Conservation (phyloP, 2,113 vertebrate genomes). For the Stictonetta naevosa region DNA sequence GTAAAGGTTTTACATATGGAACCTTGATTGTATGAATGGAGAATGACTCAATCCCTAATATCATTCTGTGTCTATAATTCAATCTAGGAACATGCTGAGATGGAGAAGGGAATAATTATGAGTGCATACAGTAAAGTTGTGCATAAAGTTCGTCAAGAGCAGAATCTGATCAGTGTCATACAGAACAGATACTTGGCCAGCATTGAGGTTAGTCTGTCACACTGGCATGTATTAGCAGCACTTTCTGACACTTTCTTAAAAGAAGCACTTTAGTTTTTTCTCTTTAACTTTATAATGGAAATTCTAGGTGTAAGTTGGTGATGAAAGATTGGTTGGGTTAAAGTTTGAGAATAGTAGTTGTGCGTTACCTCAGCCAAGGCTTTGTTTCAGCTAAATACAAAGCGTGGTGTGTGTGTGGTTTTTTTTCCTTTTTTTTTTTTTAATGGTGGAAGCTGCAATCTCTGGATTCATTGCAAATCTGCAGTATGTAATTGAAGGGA, state of each 20-base stretch:
- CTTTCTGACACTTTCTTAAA: not conserved
- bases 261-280: not conserved
- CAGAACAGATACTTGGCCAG: conserved; percentile 71
- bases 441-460: not conserved
- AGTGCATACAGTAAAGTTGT: conserved; percentile 67
- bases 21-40: not conserved
- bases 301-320: not conserved
- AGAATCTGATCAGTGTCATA: conserved; percentile 64
- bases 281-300: not conserved
- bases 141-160: conserved; percentile 67
- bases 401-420: not conserved
- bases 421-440: not conserved
- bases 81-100: conserved; percentile 72
- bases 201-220: conserved; percentile 66
- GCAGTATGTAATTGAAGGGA: not conserved
- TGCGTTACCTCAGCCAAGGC: not conserved
- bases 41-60: not conserved
- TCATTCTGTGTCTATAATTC: not conserved
- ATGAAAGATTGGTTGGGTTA: not conserved
- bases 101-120: conserved; percentile 71
- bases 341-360: not conserved
- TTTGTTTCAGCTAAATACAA: not conserved
- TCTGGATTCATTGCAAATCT: not conserved
- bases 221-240: not conserved
- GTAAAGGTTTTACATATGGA: not conserved